These are phyloP conservation scores for Squalus acanthias DNA, from an alignment of 2,797 vertebrate genomes.

Conservation along the genomic window DNA sequence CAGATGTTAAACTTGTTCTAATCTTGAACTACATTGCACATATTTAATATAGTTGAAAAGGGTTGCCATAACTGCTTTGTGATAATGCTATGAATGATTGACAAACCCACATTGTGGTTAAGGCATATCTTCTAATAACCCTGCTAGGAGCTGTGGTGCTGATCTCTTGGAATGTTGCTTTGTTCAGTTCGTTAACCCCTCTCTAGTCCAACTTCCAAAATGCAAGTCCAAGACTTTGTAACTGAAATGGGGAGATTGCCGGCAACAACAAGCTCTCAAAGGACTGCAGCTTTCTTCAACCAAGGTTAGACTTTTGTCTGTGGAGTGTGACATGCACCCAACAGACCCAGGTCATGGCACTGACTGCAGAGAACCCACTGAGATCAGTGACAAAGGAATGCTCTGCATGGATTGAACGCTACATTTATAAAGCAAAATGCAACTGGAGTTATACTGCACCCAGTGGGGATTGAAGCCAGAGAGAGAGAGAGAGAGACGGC, in stretches of 20 bases:
- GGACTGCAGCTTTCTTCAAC: not conserved
- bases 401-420: not conserved
- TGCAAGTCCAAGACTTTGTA: not conserved
- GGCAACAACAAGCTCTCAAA: no score
- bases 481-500: not conserved
- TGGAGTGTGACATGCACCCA: not conserved
- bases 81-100: constrained; percentile 16
- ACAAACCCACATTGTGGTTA: constrained; percentile 9
- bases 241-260: not conserved
- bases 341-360: not conserved
- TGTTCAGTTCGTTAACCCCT: not conserved
- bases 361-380: not conserved
- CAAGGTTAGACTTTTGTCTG: not conserved
- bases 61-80: constrained; percentile 8
- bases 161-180: constrained; percentile 28
- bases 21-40: not conserved
- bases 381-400: not conserved
- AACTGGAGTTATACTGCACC: not conserved
- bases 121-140: constrained; percentile 4
- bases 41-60: constrained; percentile 23
- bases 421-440: not conserved
- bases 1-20: not conserved
- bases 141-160: constrained; percentile 24
- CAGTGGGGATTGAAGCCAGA: not conserved
- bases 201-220: not conserved